A percentile compares a stretch with the other conserved stretches of the same genome.
These are phyloP conservation scores for Mus minutoides DNA, from an alignment of 2,797 vertebrate species.

Conservation along the genomic window DNA sequence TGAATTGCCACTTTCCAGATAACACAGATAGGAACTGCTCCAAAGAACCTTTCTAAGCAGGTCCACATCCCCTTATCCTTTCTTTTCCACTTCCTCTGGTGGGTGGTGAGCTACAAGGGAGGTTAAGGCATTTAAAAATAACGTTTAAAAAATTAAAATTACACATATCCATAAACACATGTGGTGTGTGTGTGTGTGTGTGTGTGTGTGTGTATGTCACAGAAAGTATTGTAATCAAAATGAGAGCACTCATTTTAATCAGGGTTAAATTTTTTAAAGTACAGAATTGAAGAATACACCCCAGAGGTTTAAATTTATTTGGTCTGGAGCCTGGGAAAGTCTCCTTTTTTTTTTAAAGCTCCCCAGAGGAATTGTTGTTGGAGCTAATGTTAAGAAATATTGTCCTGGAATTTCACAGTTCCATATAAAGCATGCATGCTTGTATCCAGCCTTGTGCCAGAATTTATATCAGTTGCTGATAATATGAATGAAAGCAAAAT, in stretches of 20 bases:
- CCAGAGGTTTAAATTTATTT: slow-evolving; percentile 33
- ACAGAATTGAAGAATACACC: not conserved
- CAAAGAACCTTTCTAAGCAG: not conserved
- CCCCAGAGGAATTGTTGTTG: not conserved
- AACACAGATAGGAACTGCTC: not conserved
- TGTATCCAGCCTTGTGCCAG: slow-evolving; percentile 24
- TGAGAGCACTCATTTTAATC: not conserved
- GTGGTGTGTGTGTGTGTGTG: not conserved
- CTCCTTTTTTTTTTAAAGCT: not conserved
- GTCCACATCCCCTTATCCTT: not conserved
- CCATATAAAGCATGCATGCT: not conserved
- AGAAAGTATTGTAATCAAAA: not conserved
- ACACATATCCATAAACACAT: not conserved
- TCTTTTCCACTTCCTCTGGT: not conserved
- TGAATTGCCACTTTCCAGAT: not conserved
- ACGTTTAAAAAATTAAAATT: not conserved
- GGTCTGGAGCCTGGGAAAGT: slow-evolving; percentile 10
- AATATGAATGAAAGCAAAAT: not conserved
- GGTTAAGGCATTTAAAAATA: not conserved
- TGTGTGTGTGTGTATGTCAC: not conserved
- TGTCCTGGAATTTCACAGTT: not conserved
- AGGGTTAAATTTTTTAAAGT: not conserved
- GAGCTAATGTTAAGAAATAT: not conserved
- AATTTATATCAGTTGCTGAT: not conserved
- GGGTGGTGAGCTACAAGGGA: not conserved